Conservation (phyloP, 2,888 invertebrate species). For the Digitonthophagus gazella region DNA sequence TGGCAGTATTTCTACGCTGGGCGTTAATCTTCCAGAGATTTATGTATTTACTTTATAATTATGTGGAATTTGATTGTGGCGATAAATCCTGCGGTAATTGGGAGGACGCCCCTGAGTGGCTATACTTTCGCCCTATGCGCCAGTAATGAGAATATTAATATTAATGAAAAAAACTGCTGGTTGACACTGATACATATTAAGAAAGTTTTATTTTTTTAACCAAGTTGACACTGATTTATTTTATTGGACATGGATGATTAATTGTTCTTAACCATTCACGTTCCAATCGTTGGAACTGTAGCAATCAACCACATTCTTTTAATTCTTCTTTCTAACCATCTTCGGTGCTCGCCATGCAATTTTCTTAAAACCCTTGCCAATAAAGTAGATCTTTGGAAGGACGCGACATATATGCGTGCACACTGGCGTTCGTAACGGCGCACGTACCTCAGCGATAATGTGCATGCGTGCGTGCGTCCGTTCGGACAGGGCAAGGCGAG, state of each 20-base stretch:
- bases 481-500: conserved; percentile 28
- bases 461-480: conserved; percentile 30
- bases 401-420: background rate
- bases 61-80: conserved; percentile 27
- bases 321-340: background rate
- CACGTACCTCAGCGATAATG: conserved; percentile 25
- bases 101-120: conserved; percentile 6
- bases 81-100: conserved; percentile 21
- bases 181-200: background rate
- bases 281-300: no score
- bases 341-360: background rate
- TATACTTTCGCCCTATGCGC: conserved; percentile 6
- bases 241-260: background rate
- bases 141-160: conserved; percentile 6
- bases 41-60: conserved; percentile 27
- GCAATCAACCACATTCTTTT: no score
- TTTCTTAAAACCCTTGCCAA: background rate
- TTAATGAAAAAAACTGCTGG: background rate
- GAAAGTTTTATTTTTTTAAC: no score
- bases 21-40: conserved; percentile 18
- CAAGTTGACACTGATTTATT: background rate
- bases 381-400: background rate
- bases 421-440: conserved; percentile 1
- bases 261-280: no score
- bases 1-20: background rate